Base-by-base conservation (phyloP, 2,797 vertebrate species). In the Nyctibius grandis region DNA sequence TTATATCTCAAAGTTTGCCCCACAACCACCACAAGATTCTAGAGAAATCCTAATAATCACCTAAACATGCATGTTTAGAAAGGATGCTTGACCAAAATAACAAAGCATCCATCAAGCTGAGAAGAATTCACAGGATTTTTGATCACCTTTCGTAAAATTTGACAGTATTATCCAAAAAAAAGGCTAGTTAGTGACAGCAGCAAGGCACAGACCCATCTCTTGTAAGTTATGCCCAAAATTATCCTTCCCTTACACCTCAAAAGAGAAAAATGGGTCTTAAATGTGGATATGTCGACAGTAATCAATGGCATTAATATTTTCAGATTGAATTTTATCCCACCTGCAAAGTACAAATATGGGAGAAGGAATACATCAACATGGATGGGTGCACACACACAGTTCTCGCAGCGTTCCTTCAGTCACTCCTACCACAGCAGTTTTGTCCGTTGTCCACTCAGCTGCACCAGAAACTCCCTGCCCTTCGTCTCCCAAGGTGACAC, bases 281-380 rank as follows among this genome's bases (percentile, higher is more conserved):
- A 56, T 11, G 22, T 15, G 16, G 31, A 3, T 22, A 23, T 5
- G 16, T 21, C 69, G 56, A 50, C 56, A 73, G 47, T 11, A 45
- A 77, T 42, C 56, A 87, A 44, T 17, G 53, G 16, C 0, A 1
- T 0, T 3, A 68, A 5, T 16, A 74, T 45, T 70, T 69, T 76
- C 59, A 82, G 45, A 78, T 0, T 23, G 21, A 56, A 31, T 34
- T 59, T 85, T 67, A 67, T 40, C 15, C 15, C 40, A 15, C 21
- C n/a, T 34, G 29, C 38, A 34, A 54, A 73, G 40, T 15, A 42
- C 12, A 67, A 65, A 47, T 17, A 48, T 0, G 4, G 28, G 72
- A 69, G 14, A 53, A 56, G 19, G 3, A 21, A 25, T 6, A 42
- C 7, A 48, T 5, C 22, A 10, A 7, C 38, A 7, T 0, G 12